phyloP scores from a whole-genome alignment of 2,888 invertebrate genomes.

The Drosophila parthenogenetica region DNA sequence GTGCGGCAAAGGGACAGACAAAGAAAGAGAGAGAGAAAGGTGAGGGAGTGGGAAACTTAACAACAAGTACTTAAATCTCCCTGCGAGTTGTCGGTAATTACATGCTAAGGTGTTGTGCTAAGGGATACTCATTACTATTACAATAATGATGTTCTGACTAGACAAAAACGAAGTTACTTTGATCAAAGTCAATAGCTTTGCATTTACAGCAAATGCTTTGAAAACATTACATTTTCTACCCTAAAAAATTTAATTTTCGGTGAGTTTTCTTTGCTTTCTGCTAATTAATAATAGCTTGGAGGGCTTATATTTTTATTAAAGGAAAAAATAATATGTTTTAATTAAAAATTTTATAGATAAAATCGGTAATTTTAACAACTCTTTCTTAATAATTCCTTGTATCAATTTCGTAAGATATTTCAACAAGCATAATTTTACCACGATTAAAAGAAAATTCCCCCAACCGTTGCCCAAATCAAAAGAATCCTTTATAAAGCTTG shows the following conservation, averaged over 20 bases:
- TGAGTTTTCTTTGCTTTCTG: neutral
- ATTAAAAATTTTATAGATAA: no score
- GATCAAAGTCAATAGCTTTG: neutral
- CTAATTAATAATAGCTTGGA: no score
- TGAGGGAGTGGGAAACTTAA: neutral
- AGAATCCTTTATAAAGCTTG: neutral
- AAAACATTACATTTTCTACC: neutral
- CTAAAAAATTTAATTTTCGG: neutral
- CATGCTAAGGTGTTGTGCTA: conserved; percentile 35
- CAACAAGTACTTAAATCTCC: conserved; percentile 48
- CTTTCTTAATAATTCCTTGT: no score
- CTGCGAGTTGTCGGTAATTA: conserved; percentile 43
- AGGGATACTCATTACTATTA: conserved; percentile 6
- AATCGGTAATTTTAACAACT: no score
- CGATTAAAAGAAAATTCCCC: neutral
- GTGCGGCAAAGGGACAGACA: neutral
- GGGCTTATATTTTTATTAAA: no score
- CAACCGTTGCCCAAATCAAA: neutral
- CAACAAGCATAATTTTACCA: neutral
- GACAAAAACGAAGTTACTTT: conserved; percentile 3
- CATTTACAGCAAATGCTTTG: neutral
- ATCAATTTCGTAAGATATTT: no score
- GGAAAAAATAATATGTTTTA: no score
- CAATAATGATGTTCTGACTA: conserved; percentile 10
- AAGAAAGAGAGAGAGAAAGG: neutral